phyloP scores from a whole-genome alignment of 2,888 invertebrate genomes.

The Caenorhabditis drosophilae region DNA sequence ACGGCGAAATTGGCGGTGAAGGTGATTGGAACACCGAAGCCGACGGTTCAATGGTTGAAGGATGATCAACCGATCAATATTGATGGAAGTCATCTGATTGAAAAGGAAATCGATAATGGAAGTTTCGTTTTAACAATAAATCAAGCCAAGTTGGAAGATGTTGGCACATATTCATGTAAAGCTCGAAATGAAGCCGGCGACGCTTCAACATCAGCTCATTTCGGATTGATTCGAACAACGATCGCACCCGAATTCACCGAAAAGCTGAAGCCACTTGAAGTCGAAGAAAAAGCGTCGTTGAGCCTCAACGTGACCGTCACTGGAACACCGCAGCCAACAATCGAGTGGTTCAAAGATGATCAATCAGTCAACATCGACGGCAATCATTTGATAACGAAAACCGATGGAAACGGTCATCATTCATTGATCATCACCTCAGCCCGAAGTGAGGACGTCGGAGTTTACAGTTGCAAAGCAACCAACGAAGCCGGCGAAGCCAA shows the following conservation, averaged over 20 bases:
- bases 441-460: conserved; percentile 46
- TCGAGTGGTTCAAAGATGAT: conserved; percentile 89
- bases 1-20: conserved; percentile 28
- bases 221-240: conserved; percentile 37
- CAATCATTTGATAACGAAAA: conserved; percentile 69
- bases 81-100: conserved; percentile 72
- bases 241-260: conserved; percentile 79
- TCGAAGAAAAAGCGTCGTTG: conserved; percentile 77
- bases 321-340: conserved; percentile 74
- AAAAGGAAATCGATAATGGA: conserved; percentile 74
- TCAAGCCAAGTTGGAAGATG: conserved; percentile 41
- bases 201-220: conserved; percentile 65
- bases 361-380: conserved; percentile 70
- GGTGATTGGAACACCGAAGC: conserved; percentile 68
- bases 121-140: conserved; percentile 42
- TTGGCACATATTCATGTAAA: conserved; percentile 47
- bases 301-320: conserved; percentile 39
- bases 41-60: conserved; percentile 90
- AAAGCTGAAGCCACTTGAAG: conserved; percentile 78
- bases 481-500: conserved; percentile 54
- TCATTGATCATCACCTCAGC: conserved; percentile 49
- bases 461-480: conserved; percentile 48
- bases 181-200: conserved; percentile 53
- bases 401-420: conserved; percentile 75
- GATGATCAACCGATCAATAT: conserved; percentile 73